Conservation (phyloP, 2,113 vertebrate species). For the Ceyx cyanopectus region DNA sequence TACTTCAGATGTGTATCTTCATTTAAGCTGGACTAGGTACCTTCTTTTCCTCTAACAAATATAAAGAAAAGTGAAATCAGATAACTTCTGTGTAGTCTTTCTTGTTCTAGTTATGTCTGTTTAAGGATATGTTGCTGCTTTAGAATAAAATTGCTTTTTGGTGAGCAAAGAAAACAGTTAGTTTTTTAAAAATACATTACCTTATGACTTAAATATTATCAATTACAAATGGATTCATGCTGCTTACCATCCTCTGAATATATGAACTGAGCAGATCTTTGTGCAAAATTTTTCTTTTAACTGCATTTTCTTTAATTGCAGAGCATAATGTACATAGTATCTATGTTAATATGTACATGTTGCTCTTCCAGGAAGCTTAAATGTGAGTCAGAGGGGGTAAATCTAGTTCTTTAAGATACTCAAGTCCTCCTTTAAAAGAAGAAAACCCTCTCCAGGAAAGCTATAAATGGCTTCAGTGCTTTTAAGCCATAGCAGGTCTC, state of each 20-base stretch:
- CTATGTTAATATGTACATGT: neutral
- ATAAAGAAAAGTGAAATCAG: conserved; percentile 6
- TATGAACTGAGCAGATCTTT: neutral
- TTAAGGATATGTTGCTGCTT: neutral
- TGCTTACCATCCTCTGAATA: neutral
- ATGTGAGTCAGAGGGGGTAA: neutral
- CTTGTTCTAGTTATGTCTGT: neutral
- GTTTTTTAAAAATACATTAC: neutral
- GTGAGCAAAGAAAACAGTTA: neutral
- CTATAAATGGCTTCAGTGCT: neutral
- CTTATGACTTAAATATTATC: neutral
- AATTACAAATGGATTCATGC: neutral
- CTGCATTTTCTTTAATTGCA: neutral
- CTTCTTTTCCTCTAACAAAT: neutral
- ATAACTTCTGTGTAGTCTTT: conserved; percentile 3
- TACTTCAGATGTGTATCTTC: neutral
- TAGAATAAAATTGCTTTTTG: neutral
- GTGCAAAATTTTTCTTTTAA: neutral
- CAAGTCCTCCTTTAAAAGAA: neutral
- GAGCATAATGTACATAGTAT: neutral
- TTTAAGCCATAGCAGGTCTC: neutral
- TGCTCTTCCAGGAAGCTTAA: conserved; percentile 12
- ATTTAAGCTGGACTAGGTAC: conserved; percentile 28
- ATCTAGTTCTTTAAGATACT: neutral
- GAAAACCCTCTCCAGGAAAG: neutral